A percentile compares a stretch with the other conserved stretches of the same genome.
Evolutionary conservation across 1,140 invertebrate genomes (phyloP).

Genomic region (Bombus superbus): DNA sequence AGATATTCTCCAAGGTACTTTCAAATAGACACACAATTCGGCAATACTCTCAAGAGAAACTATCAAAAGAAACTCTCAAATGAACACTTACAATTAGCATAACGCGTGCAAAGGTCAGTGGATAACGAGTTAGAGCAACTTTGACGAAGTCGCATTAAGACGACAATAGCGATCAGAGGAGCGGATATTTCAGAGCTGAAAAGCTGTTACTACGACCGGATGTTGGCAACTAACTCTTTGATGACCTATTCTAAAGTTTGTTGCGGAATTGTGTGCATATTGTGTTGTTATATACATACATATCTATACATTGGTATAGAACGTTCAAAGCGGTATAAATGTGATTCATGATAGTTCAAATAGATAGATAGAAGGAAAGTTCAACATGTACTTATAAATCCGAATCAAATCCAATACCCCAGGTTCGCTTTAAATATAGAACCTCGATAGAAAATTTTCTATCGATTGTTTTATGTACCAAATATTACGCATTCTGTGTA

Average conservation of each 20-base stretch:
- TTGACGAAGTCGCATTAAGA: slow-evolving; percentile 9
- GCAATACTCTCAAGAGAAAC: no score
- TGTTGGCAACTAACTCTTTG: slow-evolving; percentile 70
- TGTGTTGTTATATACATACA: not conserved
- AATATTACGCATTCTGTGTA: no score
- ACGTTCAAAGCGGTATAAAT: not conserved
- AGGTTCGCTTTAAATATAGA: no score
- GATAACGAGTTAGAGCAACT: no score
- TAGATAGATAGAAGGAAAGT: no score
- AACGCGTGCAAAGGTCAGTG: not conserved
- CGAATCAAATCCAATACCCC: no score
- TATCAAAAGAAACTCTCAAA: not conserved
- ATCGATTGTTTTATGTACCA: no score
- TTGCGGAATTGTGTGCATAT: not conserved
- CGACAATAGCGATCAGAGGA: slow-evolving; percentile 41
- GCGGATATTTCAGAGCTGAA: slow-evolving; percentile 54
- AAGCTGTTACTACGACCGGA: slow-evolving; percentile 66
- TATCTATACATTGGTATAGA: not conserved
- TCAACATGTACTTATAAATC: no score
- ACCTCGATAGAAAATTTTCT: no score
- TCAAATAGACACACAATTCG: no score
- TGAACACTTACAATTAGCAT: not conserved
- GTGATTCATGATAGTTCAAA: no score
- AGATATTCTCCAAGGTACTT: no score
- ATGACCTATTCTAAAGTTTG: slow-evolving; percentile 19